Evolutionary conservation across 2,888 invertebrate species (phyloP).

Genomic region (Ypsolopha scabrella): DNA sequence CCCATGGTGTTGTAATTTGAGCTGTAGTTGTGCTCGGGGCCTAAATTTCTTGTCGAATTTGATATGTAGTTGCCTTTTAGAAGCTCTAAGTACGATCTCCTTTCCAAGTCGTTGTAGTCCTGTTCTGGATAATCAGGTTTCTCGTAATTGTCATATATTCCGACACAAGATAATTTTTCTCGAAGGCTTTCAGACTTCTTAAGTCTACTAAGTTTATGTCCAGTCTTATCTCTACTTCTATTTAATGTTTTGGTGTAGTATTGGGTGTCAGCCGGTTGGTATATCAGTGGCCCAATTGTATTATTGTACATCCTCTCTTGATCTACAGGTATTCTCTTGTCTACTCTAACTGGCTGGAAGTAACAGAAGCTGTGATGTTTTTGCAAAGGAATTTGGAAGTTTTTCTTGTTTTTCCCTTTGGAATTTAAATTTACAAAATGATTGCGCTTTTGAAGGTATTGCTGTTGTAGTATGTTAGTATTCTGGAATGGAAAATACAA

Average conservation of each 20-base stretch:
- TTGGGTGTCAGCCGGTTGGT: constrained; percentile 50
- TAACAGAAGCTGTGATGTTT: constrained; percentile 77
- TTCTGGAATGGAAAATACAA: constrained; percentile 56
- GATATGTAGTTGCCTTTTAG: constrained; percentile 65
- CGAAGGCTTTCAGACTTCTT: constrained; percentile 64
- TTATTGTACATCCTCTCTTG: constrained; percentile 57
- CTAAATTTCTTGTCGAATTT: constrained; percentile 56
- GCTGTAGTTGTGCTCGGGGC: constrained; percentile 40
- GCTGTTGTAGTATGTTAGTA: constrained; percentile 70
- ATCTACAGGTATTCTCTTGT: constrained; percentile 65
- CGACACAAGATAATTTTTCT: constrained; percentile 63
- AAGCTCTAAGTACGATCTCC: constrained; percentile 55
- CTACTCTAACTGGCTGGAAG: constrained; percentile 74
- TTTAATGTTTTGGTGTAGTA: constrained; percentile 64
- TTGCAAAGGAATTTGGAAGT: constrained; percentile 74
- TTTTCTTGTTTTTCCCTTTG: constrained; percentile 70
- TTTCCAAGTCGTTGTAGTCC: constrained; percentile 53
- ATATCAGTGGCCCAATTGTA: constrained; percentile 58
- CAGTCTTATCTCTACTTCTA: constrained; percentile 56
- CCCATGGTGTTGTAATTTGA: constrained; percentile 46
- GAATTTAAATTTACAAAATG: constrained; percentile 65
- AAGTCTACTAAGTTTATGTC: constrained; percentile 54
- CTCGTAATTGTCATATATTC: constrained; percentile 59
- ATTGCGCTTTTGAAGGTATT: constrained; percentile 68
- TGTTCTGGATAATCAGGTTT: constrained; percentile 60